Evolutionary conservation across 2,113 vertebrate species (phyloP).

Genomic region (Microtus pennsylvanicus): DNA sequence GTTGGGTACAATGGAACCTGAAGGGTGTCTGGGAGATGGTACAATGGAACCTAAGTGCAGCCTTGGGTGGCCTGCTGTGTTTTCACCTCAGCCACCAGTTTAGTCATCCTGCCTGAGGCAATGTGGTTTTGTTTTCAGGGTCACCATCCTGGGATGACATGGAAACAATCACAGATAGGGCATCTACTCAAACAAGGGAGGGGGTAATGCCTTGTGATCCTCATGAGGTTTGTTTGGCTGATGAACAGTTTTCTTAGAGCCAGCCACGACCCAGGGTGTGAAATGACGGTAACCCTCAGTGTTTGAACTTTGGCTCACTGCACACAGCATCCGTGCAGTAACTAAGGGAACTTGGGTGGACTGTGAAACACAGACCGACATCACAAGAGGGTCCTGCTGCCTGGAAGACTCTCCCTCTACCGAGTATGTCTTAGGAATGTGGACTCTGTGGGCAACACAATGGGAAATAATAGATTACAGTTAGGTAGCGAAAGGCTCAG

Average conservation of each 20-base stretch:
- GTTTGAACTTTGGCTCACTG: slow-evolving; percentile 48
- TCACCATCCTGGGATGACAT: background rate
- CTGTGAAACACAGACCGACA: background rate
- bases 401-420: background rate
- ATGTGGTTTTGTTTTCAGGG: background rate
- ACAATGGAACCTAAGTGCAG: background rate
- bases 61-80: background rate
- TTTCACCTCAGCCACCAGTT: background rate
- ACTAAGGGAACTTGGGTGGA: background rate
- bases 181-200: background rate
- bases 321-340: background rate
- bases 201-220: slow-evolving; percentile 29
- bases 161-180: slow-evolving; percentile 29
- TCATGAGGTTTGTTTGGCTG: slow-evolving; percentile 66
- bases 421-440: background rate
- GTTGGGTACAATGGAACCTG: no score
- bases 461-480: background rate
- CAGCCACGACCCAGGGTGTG: slow-evolving; percentile 44
- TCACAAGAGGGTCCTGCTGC: background rate
- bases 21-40: no score
- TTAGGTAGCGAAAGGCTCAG: background rate
- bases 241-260: slow-evolving; percentile 71
- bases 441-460: slow-evolving; percentile 14
- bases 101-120: background rate
- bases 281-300: slow-evolving; percentile 66